Percentiles rank a stretch among this genome's conserved stretches.
Conservation (phyloP, 2,113 vertebrate species). For the Climacteris rufus region DNA sequence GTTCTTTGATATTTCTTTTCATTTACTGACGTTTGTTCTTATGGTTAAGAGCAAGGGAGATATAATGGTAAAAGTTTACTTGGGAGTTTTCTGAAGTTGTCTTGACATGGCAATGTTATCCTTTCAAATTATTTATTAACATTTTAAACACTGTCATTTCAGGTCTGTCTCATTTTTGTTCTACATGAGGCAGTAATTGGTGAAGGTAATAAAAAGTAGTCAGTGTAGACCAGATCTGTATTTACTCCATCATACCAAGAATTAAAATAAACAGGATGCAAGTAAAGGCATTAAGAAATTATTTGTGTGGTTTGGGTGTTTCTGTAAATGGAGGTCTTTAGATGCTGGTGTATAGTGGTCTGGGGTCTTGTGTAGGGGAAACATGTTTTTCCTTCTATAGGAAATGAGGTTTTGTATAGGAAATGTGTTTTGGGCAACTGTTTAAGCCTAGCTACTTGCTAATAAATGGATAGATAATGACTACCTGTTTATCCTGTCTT, state of each 20-base stretch:
- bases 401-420: not conserved
- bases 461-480: not conserved
- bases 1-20: conserved; percentile 42
- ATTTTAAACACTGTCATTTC: not conserved
- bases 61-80: not conserved
- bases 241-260: not conserved
- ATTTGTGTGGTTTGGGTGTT: not conserved
- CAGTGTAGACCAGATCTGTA: not conserved
- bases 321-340: not conserved
- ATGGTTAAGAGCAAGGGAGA: not conserved
- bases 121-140: not conserved
- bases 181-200: not conserved
- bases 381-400: not conserved
- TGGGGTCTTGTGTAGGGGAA: not conserved
- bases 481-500: not conserved
- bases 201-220: not conserved
- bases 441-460: not conserved
- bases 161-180: not conserved
- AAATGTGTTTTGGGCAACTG: not conserved
- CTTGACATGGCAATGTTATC: not conserved
- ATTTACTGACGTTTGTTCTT: conserved; percentile 22
- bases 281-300: not conserved
- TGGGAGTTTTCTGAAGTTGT: not conserved
- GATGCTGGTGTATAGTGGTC: not conserved
- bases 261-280: not conserved